phyloP scores from a whole-genome alignment of 2,888 invertebrate genomes.

The Labia minor region DNA sequence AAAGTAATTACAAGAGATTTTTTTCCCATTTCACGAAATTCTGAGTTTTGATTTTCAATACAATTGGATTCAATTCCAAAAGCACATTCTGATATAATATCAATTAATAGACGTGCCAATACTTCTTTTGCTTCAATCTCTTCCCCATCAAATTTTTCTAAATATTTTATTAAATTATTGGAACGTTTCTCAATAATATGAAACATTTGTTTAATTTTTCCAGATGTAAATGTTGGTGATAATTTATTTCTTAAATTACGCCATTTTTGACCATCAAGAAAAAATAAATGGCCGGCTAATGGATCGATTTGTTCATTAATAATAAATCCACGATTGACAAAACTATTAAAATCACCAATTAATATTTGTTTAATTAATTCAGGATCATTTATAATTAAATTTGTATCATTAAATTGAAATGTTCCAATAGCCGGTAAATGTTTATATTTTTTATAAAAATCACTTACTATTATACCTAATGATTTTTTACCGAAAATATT shows the following conservation, averaged over 20 bases:
- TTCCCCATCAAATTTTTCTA: slow-evolving; percentile 28
- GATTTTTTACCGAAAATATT: slow-evolving; percentile 45
- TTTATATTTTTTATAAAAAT: too few relatives aligned
- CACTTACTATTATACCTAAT: slow-evolving; percentile 49
- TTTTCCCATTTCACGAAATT: slow-evolving; percentile 40
- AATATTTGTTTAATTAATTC: too few relatives aligned
- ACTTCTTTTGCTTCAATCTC: slow-evolving; percentile 41
- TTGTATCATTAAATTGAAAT: not conserved
- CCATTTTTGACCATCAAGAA: not conserved
- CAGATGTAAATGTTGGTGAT: slow-evolving; percentile 43
- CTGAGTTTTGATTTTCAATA: slow-evolving; percentile 43
- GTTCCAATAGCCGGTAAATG: slow-evolving; percentile 9
- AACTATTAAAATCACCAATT: not conserved
- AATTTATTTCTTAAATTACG: too few relatives aligned
- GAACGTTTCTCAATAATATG: not conserved
- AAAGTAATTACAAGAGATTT: not conserved
- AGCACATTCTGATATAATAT: slow-evolving; percentile 49
- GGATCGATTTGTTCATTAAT: not conserved
- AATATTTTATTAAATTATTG: not conserved
- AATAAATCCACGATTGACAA: not conserved
- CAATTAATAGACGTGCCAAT: slow-evolving; percentile 48
- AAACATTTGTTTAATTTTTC: not conserved
- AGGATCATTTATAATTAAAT: not conserved
- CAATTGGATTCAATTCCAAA: slow-evolving; percentile 51
- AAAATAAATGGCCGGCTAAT: not conserved